These are phyloP conservation scores for Bombus waltoni DNA, from an alignment of 1,140 invertebrate genomes.

Conservation along the genomic window DNA sequence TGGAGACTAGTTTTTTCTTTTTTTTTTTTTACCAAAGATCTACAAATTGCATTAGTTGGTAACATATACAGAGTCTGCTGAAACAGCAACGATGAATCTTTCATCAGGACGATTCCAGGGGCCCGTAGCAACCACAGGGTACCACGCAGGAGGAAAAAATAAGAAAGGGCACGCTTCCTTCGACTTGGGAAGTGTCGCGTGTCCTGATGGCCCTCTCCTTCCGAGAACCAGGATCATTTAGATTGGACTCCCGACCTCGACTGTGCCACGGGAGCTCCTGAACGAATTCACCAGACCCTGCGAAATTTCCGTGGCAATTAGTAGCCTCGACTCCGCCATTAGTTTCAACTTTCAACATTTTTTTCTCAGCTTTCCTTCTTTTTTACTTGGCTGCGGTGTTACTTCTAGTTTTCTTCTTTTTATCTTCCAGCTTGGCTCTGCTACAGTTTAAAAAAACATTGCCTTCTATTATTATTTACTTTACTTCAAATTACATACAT, in stretches of 20 bases:
- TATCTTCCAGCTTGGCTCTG: neutral
- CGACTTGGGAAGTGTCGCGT: conserved; percentile 60
- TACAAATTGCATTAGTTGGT: conserved; percentile 12
- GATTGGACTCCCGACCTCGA: conserved; percentile 29
- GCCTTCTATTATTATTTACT: no score
- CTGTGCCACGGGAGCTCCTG: neutral
- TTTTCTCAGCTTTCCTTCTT: neutral
- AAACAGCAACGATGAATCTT: conserved; percentile 66
- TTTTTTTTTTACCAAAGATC: neutral
- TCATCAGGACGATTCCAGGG: conserved; percentile 39
- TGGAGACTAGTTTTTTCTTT: neutral
- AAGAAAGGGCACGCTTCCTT: conserved; percentile 61
- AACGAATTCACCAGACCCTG: conserved; percentile 5
- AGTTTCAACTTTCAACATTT: conserved; percentile 31
- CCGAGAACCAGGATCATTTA: conserved; percentile 44
- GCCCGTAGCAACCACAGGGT: conserved; percentile 6
- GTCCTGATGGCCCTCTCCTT: conserved; percentile 35
- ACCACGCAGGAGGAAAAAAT: conserved; percentile 15
- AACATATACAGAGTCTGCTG: conserved; percentile 15
- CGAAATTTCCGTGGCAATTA: conserved; percentile 22
- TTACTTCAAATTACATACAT: no score
- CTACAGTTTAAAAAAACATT: no score
- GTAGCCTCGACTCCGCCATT: neutral
- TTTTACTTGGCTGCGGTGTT: neutral
- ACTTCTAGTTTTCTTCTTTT: neutral